Evolutionary conservation across 2,113 vertebrate species (phyloP).

Genomic region (Sitta europaea): DNA sequence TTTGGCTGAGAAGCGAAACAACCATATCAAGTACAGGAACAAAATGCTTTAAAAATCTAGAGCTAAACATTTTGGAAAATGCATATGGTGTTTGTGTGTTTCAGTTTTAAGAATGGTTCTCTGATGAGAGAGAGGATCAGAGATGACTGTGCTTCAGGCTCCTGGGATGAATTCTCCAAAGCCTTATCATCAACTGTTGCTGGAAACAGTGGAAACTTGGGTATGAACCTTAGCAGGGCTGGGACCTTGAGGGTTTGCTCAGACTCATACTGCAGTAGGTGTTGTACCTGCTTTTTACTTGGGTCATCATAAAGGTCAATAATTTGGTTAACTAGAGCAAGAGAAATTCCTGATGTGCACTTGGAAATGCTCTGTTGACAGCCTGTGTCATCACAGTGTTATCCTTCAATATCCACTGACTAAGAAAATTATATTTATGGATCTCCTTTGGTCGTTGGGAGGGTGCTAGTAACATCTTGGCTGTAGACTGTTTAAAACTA

Average conservation of each 20-base stretch:
- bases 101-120: slow-evolving; percentile 96
- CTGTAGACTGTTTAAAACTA: neutral
- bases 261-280: neutral
- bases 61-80: neutral
- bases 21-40: neutral
- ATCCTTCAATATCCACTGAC: neutral
- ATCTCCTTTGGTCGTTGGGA: neutral
- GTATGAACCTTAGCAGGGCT: slow-evolving; percentile 61
- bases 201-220: slow-evolving; percentile 88
- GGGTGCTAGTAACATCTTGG: neutral
- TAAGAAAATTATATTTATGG: neutral
- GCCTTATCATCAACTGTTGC: slow-evolving; percentile 76
- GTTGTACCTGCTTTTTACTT: neutral
- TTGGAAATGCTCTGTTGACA: neutral
- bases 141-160: slow-evolving; percentile 78
- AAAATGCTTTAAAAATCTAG: neutral
- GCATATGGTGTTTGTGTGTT: neutral
- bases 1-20: neutral
- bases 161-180: slow-evolving; percentile 86
- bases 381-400: neutral
- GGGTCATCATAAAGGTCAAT: neutral
- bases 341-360: neutral
- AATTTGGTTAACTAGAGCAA: neutral
- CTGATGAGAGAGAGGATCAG: slow-evolving; percentile 89
- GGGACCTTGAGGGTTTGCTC: neutral